Conservation (phyloP, 2,888 invertebrate genomes). For the Kryphioiulus occultus region DNA sequence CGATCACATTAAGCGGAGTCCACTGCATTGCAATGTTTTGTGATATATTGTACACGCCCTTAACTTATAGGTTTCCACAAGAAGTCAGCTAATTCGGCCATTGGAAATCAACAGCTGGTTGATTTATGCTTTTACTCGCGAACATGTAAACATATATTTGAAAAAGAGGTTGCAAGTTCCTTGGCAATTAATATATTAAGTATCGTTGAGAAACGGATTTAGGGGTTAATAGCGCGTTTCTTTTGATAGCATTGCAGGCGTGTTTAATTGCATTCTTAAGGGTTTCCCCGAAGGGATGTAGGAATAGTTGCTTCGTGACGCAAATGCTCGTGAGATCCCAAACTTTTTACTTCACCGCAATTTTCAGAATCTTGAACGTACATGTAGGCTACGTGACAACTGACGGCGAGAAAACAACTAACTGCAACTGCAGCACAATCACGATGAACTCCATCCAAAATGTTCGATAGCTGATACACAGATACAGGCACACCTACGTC, state of each 20-base stretch:
- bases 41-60: no score
- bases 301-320: background rate
- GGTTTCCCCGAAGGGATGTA: background rate
- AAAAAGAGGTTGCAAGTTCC: background rate
- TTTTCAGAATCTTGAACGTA: background rate
- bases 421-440: background rate
- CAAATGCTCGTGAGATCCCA: background rate
- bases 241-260: background rate
- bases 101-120: no score
- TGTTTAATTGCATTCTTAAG: background rate
- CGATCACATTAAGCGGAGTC: no score
- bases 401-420: no score
- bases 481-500: slow-evolving; percentile 1
- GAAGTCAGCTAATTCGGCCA: no score
- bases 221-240: background rate
- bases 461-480: background rate
- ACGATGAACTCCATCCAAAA: background rate
- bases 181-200: background rate
- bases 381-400: no score
- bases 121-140: background rate
- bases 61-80: no score
- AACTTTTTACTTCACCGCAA: background rate
- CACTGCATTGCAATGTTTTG: no score
- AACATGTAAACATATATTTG: background rate
- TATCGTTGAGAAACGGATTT: background rate